Evolutionary conservation across 2,888 invertebrate species (phyloP).

Genomic region (Anarsia innoxiella): DNA sequence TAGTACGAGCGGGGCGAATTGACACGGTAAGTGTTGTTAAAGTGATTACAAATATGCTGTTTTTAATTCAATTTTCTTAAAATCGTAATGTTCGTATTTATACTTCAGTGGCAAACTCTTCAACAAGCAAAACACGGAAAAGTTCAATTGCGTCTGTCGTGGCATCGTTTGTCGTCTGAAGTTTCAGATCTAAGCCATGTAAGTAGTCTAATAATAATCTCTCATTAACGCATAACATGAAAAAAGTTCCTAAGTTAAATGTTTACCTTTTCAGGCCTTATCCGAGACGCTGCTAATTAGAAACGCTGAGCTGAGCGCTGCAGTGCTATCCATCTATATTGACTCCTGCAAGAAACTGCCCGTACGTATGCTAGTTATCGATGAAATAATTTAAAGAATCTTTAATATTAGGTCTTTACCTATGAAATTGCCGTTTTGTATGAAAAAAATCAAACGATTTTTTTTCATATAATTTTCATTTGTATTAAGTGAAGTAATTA

Average conservation of each 20-base stretch:
- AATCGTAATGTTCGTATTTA: background rate
- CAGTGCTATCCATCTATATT: constrained; percentile 88
- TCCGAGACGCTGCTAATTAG: constrained; percentile 83
- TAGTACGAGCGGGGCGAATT: constrained; percentile 58
- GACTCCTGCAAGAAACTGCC: constrained; percentile 95
- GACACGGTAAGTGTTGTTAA: constrained; percentile 50
- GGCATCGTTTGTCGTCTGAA: constrained; percentile 87
- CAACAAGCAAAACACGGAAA: constrained; percentile 97
- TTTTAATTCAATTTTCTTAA: background rate
- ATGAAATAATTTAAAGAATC: no score
- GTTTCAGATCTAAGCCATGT: constrained; percentile 83
- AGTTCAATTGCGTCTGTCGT: constrained; percentile 90
- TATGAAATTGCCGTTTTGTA: no score
- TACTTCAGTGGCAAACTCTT: constrained; percentile 90
- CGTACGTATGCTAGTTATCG: no score
- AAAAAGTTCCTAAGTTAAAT: background rate
- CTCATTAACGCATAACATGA: background rate
- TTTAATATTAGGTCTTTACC: no score
- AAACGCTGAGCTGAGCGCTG: constrained; percentile 84
- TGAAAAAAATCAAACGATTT: no score
- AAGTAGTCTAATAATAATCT: constrained; percentile 41
- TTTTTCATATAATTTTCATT: no score
- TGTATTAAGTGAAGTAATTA: no score
- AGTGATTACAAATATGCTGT: background rate
- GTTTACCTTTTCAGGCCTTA: constrained; percentile 80